These are phyloP conservation scores for Trogon surrucura DNA, from an alignment of 2,113 vertebrate genomes.

Conservation along the genomic window DNA sequence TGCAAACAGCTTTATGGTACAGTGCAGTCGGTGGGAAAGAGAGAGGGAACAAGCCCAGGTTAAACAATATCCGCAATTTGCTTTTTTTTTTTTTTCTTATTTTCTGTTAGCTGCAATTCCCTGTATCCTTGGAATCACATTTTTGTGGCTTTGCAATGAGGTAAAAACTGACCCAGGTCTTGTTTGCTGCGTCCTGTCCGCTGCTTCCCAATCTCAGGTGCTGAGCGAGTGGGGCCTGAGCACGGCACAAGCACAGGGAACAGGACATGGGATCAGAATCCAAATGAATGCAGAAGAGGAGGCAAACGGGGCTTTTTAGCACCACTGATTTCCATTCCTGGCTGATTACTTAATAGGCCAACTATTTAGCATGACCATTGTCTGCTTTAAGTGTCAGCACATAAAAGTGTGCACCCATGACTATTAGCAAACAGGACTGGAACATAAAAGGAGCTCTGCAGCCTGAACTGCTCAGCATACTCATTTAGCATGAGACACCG, in stretches of 20 bases:
- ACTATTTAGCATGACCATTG: constrained; percentile 34
- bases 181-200: background rate
- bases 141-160: background rate
- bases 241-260: background rate
- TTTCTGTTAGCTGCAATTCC: background rate
- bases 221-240: background rate
- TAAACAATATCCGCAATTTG: background rate
- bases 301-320: background rate
- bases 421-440: constrained; percentile 31
- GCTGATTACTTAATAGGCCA: constrained; percentile 21
- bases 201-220: background rate
- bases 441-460: constrained; percentile 31
- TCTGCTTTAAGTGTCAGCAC: constrained; percentile 32
- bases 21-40: background rate
- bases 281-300: background rate
- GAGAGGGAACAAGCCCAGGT: background rate
- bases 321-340: background rate
- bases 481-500: constrained; percentile 26
- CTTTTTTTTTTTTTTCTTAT: background rate
- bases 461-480: background rate
- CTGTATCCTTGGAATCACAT: background rate
- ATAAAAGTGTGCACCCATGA: background rate
- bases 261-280: background rate
- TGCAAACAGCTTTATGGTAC: background rate
- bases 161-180: background rate